Conservation (phyloP, 2,113 vertebrate genomes). For the Cavia aperea region DNA sequence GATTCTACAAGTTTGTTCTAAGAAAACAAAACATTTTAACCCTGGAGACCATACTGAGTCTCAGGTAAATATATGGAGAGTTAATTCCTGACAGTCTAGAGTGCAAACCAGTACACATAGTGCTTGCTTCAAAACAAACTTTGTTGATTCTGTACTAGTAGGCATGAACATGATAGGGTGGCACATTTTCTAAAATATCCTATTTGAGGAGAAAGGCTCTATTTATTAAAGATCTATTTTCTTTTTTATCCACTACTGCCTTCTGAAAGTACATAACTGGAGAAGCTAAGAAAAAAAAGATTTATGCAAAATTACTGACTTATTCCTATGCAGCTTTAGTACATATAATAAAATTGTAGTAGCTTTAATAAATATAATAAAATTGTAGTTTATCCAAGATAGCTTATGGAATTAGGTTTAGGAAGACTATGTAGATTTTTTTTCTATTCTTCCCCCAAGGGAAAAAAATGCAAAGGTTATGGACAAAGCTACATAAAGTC, state of each 20-base stretch:
- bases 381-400: slow-evolving; percentile 1
- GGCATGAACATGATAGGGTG: neutral
- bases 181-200: neutral
- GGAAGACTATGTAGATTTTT: neutral
- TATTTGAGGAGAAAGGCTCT: neutral
- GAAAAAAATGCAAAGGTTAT: neutral
- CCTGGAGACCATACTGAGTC: neutral
- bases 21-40: slow-evolving; percentile 25
- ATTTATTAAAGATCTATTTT: neutral
- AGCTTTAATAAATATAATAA: neutral
- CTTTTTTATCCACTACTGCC: neutral
- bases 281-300: neutral
- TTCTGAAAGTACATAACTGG: neutral
- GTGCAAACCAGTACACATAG: neutral
- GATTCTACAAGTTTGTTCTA: neutral
- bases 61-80: neutral
- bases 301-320: neutral
- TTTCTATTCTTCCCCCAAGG: neutral
- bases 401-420: neutral
- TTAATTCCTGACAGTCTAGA: neutral
- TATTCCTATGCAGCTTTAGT: neutral
- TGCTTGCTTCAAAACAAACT: neutral
- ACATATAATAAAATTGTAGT: neutral
- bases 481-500: neutral
- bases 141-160: neutral